Conservation (phyloP, 2,113 vertebrate species). For the Heloderma charlesbogerti region DNA sequence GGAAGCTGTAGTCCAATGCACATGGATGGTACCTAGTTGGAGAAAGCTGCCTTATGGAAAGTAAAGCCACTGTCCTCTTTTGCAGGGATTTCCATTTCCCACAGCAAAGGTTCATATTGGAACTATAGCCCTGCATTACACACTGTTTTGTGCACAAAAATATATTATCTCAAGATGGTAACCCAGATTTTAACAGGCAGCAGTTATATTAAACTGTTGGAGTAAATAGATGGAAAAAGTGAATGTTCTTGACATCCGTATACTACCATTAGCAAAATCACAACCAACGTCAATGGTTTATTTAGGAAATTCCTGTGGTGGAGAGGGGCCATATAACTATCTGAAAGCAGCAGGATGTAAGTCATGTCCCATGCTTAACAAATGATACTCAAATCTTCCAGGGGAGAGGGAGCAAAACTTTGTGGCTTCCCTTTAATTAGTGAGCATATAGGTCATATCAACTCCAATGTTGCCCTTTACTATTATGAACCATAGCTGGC, state of each 20-base stretch:
- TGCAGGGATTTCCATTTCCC: background rate
- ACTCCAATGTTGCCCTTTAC: background rate
- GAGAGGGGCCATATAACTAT: background rate
- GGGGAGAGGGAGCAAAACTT: background rate
- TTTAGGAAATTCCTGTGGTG: constrained; percentile 29
- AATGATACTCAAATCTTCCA: background rate
- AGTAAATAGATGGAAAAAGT: constrained; percentile 33
- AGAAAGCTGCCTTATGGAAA: background rate
- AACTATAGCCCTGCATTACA: background rate
- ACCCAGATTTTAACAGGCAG: constrained; percentile 13
- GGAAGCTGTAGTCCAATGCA: too few relatives aligned
- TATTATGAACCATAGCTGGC: background rate
- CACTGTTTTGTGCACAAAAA: background rate
- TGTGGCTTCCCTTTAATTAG: background rate
- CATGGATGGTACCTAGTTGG: too few relatives aligned
- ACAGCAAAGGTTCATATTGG: background rate
- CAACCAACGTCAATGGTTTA: constrained; percentile 1
- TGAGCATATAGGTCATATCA: background rate
- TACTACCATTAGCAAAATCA: constrained; percentile 30
- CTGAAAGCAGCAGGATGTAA: constrained; percentile 12
- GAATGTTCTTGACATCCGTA: background rate
- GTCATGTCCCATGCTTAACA: background rate
- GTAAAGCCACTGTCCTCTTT: fast-evolving
- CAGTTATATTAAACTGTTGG: background rate
- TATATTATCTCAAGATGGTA: background rate